Evolutionary conservation across 2,113 vertebrate species (phyloP).

Genomic region (Psettodes erumei): DNA sequence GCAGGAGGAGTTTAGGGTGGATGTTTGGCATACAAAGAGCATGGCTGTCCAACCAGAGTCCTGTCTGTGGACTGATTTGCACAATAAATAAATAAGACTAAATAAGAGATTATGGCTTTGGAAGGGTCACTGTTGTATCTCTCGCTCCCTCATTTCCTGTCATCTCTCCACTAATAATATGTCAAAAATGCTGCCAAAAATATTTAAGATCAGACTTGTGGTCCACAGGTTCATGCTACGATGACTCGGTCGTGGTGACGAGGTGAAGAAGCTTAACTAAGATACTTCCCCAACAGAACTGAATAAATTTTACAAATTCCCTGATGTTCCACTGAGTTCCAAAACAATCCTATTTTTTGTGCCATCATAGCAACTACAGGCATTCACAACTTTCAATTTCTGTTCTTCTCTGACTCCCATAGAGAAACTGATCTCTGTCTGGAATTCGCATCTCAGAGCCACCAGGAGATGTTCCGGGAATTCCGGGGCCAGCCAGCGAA

Average conservation of each 20-base stretch:
- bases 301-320: neutral
- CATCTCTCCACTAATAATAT: no score
- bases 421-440: neutral
- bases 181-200: neutral
- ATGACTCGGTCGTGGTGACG: no score
- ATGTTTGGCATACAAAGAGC: no score
- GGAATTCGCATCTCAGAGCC: conserved; percentile 12
- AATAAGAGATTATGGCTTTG: no score
- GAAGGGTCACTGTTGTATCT: no score
- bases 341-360: neutral
- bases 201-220: neutral
- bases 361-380: neutral
- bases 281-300: no score
- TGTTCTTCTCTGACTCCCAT: neutral
- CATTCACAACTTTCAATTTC: neutral
- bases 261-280: no score
- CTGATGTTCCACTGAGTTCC: neutral
- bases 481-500: conserved; percentile 4
- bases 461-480: conserved; percentile 25
- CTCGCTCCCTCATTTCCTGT: neutral
- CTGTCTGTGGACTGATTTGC: no score
- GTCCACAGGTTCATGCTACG: neutral
- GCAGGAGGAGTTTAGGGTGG: neutral
- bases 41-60: no score
- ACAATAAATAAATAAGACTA: no score